Base-by-base conservation (phyloP, 2,113 vertebrate genomes). In the Toxotes chatareus region DNA sequence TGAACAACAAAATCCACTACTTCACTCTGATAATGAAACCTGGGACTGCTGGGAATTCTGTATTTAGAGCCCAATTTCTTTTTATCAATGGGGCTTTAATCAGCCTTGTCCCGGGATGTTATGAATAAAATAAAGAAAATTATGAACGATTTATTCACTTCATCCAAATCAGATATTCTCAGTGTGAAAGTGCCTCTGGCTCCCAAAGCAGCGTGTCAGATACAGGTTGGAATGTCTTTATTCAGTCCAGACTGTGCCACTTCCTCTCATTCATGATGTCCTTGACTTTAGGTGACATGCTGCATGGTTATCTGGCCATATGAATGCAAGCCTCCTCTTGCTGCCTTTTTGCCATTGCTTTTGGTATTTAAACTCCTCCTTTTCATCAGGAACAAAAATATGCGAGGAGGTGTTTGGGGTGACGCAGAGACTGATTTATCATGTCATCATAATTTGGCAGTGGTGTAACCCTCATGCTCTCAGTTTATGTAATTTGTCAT, bases 241-340 rank as follows among this genome's bases (percentile, higher is more conserved):
- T 87, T 82, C 81, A 51, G 74, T 73, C 57, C 76, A 80, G 69
- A 65, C 84, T 80, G 70, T 38, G 84, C 78, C 67, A 65, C 87
- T 94, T 94, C 93, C 93, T 89, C 63, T 90, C 83, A 93, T 93
- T 94, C 89, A 93, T 80, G 51, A 16, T 87, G 88, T 90, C 93
- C 92, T 92, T 93, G 93, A 90, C 90, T 85, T 60, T 23, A 56
- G 82, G 70, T 79, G 83, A 93, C 86, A 84, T 73, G 77, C 82
- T 51, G 66, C 69, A 66, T 81, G 64, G 76, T 86, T 88, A 90
- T 91, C 84, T 74, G 59, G 73, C 32, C 42, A 42, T 34, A 65
- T 64, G 65, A 78, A 63, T 82, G 60, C 40, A 77, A 57, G 70
- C 59, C 66, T 51, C 76, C 44, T 64, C 47, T 47, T 27, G 6